A percentile compares a stretch with the other conserved stretches of the same genome.
These are phyloP conservation scores for Mythimna ferrago DNA, from an alignment of 2,888 invertebrate genomes.

Conservation along the genomic window DNA sequence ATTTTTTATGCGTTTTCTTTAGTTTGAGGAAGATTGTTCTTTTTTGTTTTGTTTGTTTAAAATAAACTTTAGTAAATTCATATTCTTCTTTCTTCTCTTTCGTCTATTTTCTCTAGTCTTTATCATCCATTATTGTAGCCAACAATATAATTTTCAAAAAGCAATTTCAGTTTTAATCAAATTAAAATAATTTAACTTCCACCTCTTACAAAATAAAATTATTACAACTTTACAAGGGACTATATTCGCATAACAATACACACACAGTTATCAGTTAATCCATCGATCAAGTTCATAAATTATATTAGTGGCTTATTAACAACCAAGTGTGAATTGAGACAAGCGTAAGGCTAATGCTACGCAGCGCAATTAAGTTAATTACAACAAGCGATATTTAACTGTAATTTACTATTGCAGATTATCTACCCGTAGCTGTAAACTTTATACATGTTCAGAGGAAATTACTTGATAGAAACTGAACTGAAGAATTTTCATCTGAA, in stretches of 20 bases:
- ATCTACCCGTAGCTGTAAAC: not conserved
- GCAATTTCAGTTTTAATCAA: not conserved
- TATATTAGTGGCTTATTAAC: slow-evolving; percentile 19
- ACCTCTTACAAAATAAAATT: not conserved
- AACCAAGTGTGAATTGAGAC: slow-evolving; percentile 30
- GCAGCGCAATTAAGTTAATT: slow-evolving; percentile 36
- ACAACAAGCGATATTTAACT: slow-evolving; percentile 34
- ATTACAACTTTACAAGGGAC: not conserved
- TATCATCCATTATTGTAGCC: no score
- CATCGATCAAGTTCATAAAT: slow-evolving; percentile 15
- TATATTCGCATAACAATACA: slow-evolving; percentile 9
- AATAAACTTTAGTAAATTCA: not conserved
- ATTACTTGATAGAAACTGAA: not conserved
- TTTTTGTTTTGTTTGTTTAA: not conserved
- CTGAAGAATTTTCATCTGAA: not conserved
- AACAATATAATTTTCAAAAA: not conserved
- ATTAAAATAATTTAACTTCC: not conserved
- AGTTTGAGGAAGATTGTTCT: no score
- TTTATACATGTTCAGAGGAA: slow-evolving; percentile 1
- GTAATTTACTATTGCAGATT: slow-evolving; percentile 26
- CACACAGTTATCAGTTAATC: slow-evolving; percentile 4
- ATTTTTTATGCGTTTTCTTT: slow-evolving; percentile 1
- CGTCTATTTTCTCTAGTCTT: no score
- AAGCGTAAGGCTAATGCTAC: slow-evolving; percentile 45
- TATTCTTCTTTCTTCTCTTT: no score